These are phyloP conservation scores for Dioctria rufipes DNA, from an alignment of 2,888 invertebrate genomes.

Conservation along the genomic window DNA sequence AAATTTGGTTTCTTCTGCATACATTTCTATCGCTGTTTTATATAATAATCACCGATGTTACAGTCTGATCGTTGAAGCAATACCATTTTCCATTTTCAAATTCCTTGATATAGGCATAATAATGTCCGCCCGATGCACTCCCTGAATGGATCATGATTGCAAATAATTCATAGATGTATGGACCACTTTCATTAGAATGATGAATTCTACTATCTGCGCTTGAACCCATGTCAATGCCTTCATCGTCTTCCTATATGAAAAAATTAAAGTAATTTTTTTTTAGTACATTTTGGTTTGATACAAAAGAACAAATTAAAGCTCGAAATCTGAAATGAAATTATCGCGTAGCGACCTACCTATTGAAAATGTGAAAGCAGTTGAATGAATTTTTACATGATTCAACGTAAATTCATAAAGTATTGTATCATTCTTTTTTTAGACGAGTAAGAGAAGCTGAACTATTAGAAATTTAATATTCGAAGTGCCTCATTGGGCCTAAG, in stretches of 20 bases:
- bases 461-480: too few relatives aligned
- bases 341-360: too few relatives aligned
- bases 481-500: too few relatives aligned
- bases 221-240: conserved; percentile 78
- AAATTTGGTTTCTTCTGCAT: conserved; percentile 10
- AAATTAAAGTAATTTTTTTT: conserved; percentile 62
- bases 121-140: conserved; percentile 91
- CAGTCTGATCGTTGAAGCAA: conserved; percentile 91
- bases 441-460: too few relatives aligned
- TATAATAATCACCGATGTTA: conserved; percentile 75
- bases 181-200: conserved; percentile 73
- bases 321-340: too few relatives aligned
- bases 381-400: too few relatives aligned
- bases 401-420: too few relatives aligned
- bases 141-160: conserved; percentile 95
- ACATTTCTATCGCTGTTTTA: not conserved
- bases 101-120: conserved; percentile 92
- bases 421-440: not conserved
- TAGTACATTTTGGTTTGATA: too few relatives aligned
- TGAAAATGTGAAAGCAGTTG: too few relatives aligned
- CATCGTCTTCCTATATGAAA: conserved; percentile 76
- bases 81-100: conserved; percentile 84
- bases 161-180: conserved; percentile 87
- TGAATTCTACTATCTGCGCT: conserved; percentile 67
- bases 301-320: too few relatives aligned